A percentile compares a stretch with the other conserved stretches of the same genome.
Conservation (phyloP, 1,140 invertebrate genomes). For the Dendroctonus valens region DNA sequence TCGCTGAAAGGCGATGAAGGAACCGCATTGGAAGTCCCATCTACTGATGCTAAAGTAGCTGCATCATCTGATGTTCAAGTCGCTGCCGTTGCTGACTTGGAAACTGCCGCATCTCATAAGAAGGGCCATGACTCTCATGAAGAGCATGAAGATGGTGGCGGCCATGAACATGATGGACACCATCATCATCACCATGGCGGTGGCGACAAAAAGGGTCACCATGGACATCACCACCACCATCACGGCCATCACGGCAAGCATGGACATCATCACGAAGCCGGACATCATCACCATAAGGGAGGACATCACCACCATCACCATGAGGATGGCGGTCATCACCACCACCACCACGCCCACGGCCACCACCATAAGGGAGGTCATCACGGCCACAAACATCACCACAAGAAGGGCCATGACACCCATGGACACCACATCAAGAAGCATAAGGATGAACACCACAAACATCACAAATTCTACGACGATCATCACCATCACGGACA, state of each 20-base stretch:
- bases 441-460: conserved; percentile 73
- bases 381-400: conserved; percentile 67
- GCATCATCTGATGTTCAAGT: not conserved
- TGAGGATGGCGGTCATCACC: conserved; percentile 67
- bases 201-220: conserved; percentile 68
- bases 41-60: conserved; percentile 3
- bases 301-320: conserved; percentile 75
- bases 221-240: conserved; percentile 65
- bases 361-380: conserved; percentile 71
- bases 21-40: conserved; percentile 1
- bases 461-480: conserved; percentile 67
- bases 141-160: conserved; percentile 61
- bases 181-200: conserved; percentile 64
- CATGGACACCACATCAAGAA: conserved; percentile 77
- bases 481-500: conserved; percentile 71
- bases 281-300: conserved; percentile 69
- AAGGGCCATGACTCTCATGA: conserved; percentile 48
- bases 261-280: conserved; percentile 67
- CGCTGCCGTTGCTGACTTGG: conserved; percentile 9
- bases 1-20: conserved; percentile 40
- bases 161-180: conserved; percentile 61
- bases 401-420: conserved; percentile 68
- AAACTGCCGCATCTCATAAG: conserved; percentile 18
- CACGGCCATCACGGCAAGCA: conserved; percentile 70
- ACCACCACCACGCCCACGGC: conserved; percentile 70